Conservation (phyloP, 2,888 invertebrate genomes). For the Ligdia adustata region DNA sequence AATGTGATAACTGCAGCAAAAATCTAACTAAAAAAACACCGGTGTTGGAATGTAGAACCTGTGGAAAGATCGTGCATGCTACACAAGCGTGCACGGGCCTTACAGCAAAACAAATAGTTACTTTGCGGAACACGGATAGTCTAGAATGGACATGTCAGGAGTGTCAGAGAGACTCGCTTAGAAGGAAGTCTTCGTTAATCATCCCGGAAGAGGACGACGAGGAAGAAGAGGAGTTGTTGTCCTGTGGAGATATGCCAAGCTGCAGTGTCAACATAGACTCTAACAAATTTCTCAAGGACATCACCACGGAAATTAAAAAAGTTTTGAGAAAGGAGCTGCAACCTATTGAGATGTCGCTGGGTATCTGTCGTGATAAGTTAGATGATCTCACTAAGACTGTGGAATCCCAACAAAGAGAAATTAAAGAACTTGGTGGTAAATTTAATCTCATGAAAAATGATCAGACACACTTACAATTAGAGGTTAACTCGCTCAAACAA, state of each 20-base stretch:
- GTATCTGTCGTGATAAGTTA: neutral
- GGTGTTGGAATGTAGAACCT: too few relatives aligned
- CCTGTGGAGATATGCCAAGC: too few relatives aligned
- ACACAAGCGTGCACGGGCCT: neutral
- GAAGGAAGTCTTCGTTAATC: too few relatives aligned
- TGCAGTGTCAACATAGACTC: too few relatives aligned
- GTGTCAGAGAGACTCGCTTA: neutral
- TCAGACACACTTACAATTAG: neutral
- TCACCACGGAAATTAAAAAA: neutral
- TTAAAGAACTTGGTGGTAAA: neutral
- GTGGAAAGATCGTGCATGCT: neutral
- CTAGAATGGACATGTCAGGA: neutral
- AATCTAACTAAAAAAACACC: too few relatives aligned
- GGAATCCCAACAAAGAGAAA: too few relatives aligned
- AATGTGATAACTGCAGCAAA: too few relatives aligned
- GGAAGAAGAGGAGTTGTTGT: too few relatives aligned
- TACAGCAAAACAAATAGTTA: neutral
- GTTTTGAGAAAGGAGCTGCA: neutral
- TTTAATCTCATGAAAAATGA: neutral
- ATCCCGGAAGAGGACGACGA: too few relatives aligned
- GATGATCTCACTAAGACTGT: too few relatives aligned
- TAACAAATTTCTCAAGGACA: too few relatives aligned
- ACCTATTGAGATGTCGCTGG: neutral
- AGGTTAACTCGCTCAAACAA: neutral
- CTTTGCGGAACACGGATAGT: neutral